phyloP scores from a whole-genome alignment of 2,113 vertebrate genomes.

The Grammomys dolichurus region DNA sequence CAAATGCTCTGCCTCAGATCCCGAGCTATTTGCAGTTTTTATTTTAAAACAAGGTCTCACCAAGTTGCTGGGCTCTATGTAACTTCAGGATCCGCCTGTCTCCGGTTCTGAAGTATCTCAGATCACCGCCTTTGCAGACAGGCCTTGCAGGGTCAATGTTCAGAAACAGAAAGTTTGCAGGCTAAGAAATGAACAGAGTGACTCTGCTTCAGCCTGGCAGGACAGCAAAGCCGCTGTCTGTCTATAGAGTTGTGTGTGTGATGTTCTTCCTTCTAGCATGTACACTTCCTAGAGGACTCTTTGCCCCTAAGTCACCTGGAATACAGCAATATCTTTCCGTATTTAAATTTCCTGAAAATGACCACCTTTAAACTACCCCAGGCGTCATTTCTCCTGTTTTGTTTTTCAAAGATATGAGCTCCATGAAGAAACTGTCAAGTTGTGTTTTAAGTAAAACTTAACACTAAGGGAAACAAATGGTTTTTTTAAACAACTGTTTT shows the following conservation, averaged over 20 bases:
- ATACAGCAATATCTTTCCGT: not conserved
- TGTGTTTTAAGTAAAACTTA: slow-evolving; percentile 48
- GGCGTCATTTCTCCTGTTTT: not conserved
- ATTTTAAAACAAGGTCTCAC: not conserved
- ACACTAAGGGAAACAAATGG: not conserved
- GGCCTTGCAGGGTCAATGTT: not conserved
- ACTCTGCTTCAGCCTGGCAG: not conserved
- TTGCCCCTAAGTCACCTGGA: not conserved
- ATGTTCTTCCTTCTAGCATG: not conserved
- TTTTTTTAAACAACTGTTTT: not conserved
- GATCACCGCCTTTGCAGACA: not conserved
- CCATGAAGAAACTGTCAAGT: not conserved
- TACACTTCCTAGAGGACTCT: not conserved
- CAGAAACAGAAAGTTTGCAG: slow-evolving; percentile 9
- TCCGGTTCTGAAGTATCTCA: not conserved
- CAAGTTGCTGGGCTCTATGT: not conserved
- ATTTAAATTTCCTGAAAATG: slow-evolving; percentile 35
- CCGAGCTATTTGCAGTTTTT: no score
- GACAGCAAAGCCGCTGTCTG: not conserved
- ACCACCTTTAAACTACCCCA: not conserved
- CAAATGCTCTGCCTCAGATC: not conserved
- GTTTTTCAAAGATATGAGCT: slow-evolving; percentile 8
- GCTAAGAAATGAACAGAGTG: not conserved
- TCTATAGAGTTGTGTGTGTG: not conserved
- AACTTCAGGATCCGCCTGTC: not conserved